Conservation (phyloP, 1,140 invertebrate species). For the Penaeus indicus region DNA sequence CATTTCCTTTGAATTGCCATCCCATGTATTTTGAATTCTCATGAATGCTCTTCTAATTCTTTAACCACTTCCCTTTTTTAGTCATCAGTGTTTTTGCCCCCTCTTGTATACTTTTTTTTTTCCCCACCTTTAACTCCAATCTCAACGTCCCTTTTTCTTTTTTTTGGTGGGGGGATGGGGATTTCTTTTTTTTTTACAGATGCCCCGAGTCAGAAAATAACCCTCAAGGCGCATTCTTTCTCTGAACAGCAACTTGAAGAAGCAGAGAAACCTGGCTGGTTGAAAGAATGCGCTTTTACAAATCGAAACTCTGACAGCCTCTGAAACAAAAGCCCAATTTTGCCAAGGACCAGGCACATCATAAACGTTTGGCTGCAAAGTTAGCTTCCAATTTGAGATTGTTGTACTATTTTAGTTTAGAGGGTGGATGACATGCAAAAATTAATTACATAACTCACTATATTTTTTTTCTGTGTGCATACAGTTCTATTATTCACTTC, state of each 20-base stretch:
- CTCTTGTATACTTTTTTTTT: too few relatives aligned
- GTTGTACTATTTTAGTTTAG: background rate
- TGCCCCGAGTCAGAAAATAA: slow-evolving; percentile 18
- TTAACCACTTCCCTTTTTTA: too few relatives aligned
- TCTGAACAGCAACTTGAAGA: slow-evolving; percentile 37
- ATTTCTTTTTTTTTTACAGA: background rate
- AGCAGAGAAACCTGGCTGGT: slow-evolving; percentile 38
- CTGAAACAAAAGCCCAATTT: slow-evolving; percentile 34
- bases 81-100: too few relatives aligned
- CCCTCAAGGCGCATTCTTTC: slow-evolving; percentile 10
- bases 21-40: too few relatives aligned
- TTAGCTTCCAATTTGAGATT: background rate
- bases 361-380: slow-evolving; percentile 38
- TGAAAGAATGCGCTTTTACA: slow-evolving; percentile 45
- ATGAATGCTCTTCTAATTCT: too few relatives aligned
- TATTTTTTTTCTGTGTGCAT: background rate
- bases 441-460: background rate
- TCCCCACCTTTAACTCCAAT: too few relatives aligned
- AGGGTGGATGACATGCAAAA: too few relatives aligned
- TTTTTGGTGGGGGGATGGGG: too few relatives aligned
- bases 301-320: slow-evolving; percentile 37
- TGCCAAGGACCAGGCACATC: slow-evolving; percentile 51
- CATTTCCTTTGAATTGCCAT: too few relatives aligned
- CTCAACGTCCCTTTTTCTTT: too few relatives aligned
- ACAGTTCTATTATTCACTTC: background rate